Evolutionary conservation across 2,888 invertebrate species (phyloP), one percentile per base, ranked within the genome.

Genomic region (Zygaena filipendulae): DNA sequence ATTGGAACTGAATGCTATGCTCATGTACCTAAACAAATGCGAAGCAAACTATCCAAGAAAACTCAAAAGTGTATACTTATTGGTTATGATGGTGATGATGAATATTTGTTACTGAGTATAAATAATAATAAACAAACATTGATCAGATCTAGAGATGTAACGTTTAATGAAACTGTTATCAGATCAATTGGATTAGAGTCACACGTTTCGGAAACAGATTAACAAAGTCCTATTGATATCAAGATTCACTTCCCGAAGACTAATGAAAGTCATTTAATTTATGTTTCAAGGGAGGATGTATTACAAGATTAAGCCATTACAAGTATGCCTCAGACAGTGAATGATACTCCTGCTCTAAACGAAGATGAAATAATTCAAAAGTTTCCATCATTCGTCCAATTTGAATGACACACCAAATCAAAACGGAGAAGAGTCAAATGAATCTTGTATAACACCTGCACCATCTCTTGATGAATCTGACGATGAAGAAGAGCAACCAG

Each of bases 1-100:
- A 23, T 23, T 16, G 16, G 16, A 6, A 16, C 16, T 6, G 16
- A 6, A 11, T 28, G 32, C 12, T 33, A 23, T 21, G 25, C 21
- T 6, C 28, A 32, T 29, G 21, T 42, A 8, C 42, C 39, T 8
- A 30, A 32, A 20, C 27, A 29, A 29, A 38, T 27, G 13, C 23
- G 39, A 12, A 34, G n/a, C 10, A 41, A 27, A 11, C 2, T 39
- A 27, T 25, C 23, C 11, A 23, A 23, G 10, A 23, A 23, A 10
- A 11, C 23, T 9, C 9, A 23, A 11, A 23, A 11, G 12, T 23
- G 23, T 10, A 23, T 23, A 4, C 23, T 11, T 11, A 23, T 23
- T 11, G 23, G 23, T 4, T 23, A 23, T 23, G 23, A 23, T 10
- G 23, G 11, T 23, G 23, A 23, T 23, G 23, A 23, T 6, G 23